Base-by-base conservation (phyloP, 2,888 invertebrate species). In the Ashinkailepas kermadecensis region DNA sequence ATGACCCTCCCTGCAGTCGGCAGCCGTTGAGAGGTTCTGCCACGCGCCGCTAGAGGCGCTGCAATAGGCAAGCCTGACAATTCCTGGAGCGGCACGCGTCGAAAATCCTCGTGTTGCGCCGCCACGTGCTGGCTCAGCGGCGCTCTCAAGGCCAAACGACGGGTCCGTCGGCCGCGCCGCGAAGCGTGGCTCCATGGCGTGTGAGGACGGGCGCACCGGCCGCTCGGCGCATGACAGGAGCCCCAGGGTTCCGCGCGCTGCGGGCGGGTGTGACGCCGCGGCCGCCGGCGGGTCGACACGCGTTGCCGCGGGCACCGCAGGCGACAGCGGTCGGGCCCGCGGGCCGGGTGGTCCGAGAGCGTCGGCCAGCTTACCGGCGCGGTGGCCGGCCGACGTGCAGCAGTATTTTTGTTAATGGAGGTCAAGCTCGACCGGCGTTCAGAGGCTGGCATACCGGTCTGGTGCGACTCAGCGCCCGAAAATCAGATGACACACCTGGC, bases 71-170 rank as follows among this genome's bases (percentile, higher is more conserved):
- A 39, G 70, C 39, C 70, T 13, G 7, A 13, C 70, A 39, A 8
- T 70, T 70, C 70, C 70, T 25, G 39, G 70, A 70, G 70, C 70
- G 39, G 15, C 70, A 70, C 70, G 70, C 70, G 70, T 70, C 70
- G 70, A 70, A 70, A 70, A 70, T 70, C 70, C 70, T 70, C 70
- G 70, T 70, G 15, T 4, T 39, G 70, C 70, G 70, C 70, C 70
- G 70, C 70, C 70, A 70, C 70, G 70, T 70, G 70, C 15, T 13
- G 15, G 25, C 12, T 13, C 15, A 25, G 70, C 70, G 25, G 13
- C 39, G 15, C 39, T 25, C 15, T 70, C 70, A 70, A 70, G 70
- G 70, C 70, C 70, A 70, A 70, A 23, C 39, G 25, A 70, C 70
- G 70, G 70, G 39, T 70, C 39, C 70, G 70, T 13, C 39, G 70